These are phyloP conservation scores for Diabrotica virgifera DNA, from an alignment of 1,140 invertebrate species.

Conservation along the genomic window DNA sequence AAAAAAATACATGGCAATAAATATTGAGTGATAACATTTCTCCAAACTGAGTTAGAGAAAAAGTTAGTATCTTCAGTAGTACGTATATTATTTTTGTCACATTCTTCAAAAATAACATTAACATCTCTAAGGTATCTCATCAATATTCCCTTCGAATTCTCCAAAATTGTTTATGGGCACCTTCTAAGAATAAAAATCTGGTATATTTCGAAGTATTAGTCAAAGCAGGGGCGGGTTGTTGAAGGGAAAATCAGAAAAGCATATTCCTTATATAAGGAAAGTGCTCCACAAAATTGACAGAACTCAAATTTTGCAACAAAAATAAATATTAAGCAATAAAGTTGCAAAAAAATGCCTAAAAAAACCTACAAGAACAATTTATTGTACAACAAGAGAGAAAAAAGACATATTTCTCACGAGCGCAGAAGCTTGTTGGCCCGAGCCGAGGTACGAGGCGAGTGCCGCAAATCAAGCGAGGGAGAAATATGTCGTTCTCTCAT, in stretches of 20 bases:
- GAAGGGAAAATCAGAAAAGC: background rate
- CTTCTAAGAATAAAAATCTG: conserved; percentile 20
- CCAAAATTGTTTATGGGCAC: conserved; percentile 21
- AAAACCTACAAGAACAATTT: too few species aligned
- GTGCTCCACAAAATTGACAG: background rate
- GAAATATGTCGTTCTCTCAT: too few species aligned
- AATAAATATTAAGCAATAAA: background rate
- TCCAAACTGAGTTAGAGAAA: conserved; percentile 4
- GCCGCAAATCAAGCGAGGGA: too few species aligned
- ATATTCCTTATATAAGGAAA: background rate
- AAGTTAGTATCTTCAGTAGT: conserved; percentile 8
- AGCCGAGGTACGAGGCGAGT: too few species aligned
- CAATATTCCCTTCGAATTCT: conserved; percentile 22
- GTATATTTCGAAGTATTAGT: conserved; percentile 15
- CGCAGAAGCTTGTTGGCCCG: too few species aligned
- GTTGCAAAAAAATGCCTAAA: background rate
- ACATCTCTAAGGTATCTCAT: conserved; percentile 18
- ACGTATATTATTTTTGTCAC: conserved; percentile 24
- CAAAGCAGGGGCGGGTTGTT: conserved; percentile 1
- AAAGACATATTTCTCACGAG: too few species aligned
- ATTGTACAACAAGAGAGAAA: too few species aligned
- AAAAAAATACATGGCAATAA: conserved; percentile 14
- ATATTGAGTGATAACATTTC: conserved; percentile 21
- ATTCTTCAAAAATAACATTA: conserved; percentile 22
- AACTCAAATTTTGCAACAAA: background rate